Conservation (phyloP, 2,888 invertebrate genomes). For the Sarcophaga carnaria region DNA sequence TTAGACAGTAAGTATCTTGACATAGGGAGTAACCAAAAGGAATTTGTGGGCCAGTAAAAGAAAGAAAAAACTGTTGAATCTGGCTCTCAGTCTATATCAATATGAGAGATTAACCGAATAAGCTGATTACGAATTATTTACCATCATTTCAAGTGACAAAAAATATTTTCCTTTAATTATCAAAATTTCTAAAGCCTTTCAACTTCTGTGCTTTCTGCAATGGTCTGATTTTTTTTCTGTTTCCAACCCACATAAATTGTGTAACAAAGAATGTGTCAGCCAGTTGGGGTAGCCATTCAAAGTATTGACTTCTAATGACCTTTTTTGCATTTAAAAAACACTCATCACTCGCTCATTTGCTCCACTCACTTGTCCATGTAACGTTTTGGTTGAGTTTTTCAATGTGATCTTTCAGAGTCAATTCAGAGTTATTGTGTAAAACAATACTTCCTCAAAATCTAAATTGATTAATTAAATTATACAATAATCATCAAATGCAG, state of each 20-base stretch:
- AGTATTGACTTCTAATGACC: constrained; percentile 55
- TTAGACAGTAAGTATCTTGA: too few relatives aligned
- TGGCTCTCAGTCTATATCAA: too few relatives aligned
- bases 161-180: too few relatives aligned
- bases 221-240: neutral
- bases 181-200: neutral
- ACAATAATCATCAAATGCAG: constrained; percentile 56
- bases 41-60: too few relatives aligned
- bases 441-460: constrained; percentile 57
- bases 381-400: constrained; percentile 21
- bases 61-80: too few relatives aligned
- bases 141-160: too few relatives aligned
- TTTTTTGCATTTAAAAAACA: constrained; percentile 20
- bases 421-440: constrained; percentile 5
- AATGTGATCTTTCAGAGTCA: constrained; percentile 11
- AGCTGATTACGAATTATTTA: too few relatives aligned
- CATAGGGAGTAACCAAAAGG: too few relatives aligned
- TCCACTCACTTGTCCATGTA: neutral
- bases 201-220: constrained; percentile 32
- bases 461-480: constrained; percentile 68
- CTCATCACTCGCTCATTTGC: neutral
- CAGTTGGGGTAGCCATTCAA: constrained; percentile 20
- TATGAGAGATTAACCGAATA: too few relatives aligned
- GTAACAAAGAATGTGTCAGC: constrained; percentile 35
- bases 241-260: constrained; percentile 62